Conservation (phyloP, 2,113 vertebrate species). For the Odontophorus gujanensis region DNA sequence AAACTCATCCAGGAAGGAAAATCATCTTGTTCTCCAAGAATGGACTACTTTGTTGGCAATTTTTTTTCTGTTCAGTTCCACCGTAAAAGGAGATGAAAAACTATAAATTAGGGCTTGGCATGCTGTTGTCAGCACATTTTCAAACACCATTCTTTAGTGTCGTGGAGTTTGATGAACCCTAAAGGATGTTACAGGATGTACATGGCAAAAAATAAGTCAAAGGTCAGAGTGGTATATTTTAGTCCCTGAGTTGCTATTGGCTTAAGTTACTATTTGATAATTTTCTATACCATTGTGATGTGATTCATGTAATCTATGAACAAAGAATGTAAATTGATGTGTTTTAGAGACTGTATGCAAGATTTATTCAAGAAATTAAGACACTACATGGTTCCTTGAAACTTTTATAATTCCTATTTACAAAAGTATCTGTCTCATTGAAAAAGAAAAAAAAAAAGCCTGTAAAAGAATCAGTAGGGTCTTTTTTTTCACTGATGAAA, state of each 20-base stretch:
- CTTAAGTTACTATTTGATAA: background rate
- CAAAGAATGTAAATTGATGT: background rate
- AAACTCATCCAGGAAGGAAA: background rate
- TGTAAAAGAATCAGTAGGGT: background rate
- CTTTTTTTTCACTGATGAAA: constrained; percentile 46
- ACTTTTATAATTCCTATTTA: constrained; percentile 42
- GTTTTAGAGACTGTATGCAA: background rate
- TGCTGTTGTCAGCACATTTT: background rate
- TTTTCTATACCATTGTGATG: background rate
- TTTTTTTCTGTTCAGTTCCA: background rate
- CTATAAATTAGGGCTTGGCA: background rate
- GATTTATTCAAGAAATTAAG: background rate
- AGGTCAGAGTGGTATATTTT: background rate
- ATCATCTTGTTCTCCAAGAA: background rate
- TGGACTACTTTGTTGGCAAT: background rate
- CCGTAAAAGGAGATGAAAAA: background rate
- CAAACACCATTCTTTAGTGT: background rate
- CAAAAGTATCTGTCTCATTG: background rate
- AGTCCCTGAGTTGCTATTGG: background rate
- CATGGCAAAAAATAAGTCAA: background rate
- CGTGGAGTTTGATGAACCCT: background rate
- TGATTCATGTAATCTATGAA: background rate
- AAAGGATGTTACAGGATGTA: background rate
- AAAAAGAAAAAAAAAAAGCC: background rate
- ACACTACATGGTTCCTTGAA: background rate